A percentile compares a stretch with the other conserved stretches of the same genome.
These are phyloP conservation scores for Vulpes lagopus DNA, from an alignment of 2,113 vertebrate species.

Conservation along the genomic window DNA sequence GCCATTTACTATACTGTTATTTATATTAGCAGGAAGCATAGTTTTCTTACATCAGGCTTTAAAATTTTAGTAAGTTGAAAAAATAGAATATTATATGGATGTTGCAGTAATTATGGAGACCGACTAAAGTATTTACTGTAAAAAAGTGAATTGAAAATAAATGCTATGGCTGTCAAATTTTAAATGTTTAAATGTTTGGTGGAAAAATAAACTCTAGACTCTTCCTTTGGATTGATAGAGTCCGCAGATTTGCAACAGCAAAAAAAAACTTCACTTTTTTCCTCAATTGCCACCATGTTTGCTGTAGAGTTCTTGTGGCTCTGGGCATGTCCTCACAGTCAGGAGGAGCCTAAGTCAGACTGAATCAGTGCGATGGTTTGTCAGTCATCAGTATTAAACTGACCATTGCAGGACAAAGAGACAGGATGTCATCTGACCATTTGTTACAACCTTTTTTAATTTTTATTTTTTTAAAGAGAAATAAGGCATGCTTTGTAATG, in stretches of 20 bases:
- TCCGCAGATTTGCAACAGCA: not conserved
- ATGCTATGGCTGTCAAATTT: not conserved
- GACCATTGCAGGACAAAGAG: not conserved
- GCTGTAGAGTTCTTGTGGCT: not conserved
- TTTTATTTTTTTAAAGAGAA: not conserved
- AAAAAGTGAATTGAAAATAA: not conserved
- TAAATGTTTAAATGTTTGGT: not conserved
- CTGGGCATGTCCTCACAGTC: too few relatives aligned
- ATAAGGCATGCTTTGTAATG: not conserved
- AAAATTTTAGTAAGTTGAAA: not conserved
- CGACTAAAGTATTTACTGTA: not conserved
- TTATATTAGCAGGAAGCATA: not conserved
- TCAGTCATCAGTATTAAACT: not conserved
- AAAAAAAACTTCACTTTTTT: not conserved
- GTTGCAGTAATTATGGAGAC: not conserved
- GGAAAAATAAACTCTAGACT: not conserved
- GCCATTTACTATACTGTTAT: not conserved
- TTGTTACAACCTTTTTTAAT: not conserved
- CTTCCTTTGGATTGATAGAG: not conserved
- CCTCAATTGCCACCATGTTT: not conserved
- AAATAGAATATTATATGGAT: not conserved
- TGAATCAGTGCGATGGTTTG: not conserved
- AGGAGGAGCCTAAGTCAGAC: not conserved
- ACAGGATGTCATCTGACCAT: not conserved
- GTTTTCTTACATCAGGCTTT: not conserved